phyloP scores from a whole-genome alignment of 2,113 vertebrate genomes.

The Holacanthus passer region DNA sequence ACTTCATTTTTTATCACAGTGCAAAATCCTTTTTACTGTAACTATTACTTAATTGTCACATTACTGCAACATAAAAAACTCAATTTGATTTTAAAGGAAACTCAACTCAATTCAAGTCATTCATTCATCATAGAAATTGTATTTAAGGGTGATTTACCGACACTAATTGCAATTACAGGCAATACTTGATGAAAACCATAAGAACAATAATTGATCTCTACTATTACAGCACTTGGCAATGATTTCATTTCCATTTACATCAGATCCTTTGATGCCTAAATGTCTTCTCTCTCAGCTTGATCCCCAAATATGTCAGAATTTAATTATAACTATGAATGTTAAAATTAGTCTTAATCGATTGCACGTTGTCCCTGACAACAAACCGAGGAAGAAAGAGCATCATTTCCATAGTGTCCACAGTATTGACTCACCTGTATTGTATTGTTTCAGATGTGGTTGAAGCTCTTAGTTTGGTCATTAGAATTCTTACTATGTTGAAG shows the following conservation, averaged over 20 bases:
- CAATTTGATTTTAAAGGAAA: too few relatives aligned
- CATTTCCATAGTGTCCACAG: neutral
- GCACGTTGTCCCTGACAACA: neutral
- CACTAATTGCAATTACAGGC: conserved; percentile 7
- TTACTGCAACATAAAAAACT: neutral
- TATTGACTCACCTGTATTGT: conserved; percentile 91
- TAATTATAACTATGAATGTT: neutral
- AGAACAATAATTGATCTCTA: neutral
- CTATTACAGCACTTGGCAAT: neutral
- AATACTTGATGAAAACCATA: too few relatives aligned
- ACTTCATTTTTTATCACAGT: neutral
- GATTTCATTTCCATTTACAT: conserved; percentile 10
- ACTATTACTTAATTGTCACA: conserved; percentile 3
- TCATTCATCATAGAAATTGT: neutral
- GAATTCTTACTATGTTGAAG: conserved; percentile 98
- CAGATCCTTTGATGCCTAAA: neutral
- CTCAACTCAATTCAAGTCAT: neutral
- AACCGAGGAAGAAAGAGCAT: neutral
- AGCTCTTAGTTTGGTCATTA: conserved; percentile 97
- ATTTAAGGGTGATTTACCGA: neutral
- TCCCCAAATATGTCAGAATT: neutral
- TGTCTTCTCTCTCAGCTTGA: neutral
- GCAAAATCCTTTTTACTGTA: neutral
- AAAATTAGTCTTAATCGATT: neutral
- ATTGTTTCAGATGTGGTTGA: conserved; percentile 98